Evolutionary conservation across 2,797 vertebrate genomes (phyloP), one percentile per base, ranked within the genome.

Genomic region (Protosalanx chinensis): DNA sequence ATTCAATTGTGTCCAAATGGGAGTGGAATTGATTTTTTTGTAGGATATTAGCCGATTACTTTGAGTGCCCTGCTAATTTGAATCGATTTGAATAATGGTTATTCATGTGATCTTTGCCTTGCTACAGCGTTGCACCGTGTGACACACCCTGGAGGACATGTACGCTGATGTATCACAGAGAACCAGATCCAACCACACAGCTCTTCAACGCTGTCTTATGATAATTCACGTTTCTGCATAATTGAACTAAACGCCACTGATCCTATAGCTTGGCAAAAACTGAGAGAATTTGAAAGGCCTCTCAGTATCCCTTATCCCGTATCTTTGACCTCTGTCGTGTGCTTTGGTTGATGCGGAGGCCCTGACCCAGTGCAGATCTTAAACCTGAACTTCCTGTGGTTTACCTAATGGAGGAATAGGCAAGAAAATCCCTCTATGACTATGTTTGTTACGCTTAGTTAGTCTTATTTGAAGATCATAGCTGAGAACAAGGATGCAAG

Each of bases 1-100:
- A 91, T 93, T 91, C 91, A 91, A 91, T 90, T 91, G 90, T 89
- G 87, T 90, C 89, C 87, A 88, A 90, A 88, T 87, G 89, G 90
- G 89, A 91, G 87, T 88, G 86, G 88, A 92, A 93, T 93, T 91
- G 92, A 92, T 92, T 92, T 93, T 90, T 90, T 90, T 88, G 83
- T 84, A 86, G 89, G 90, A 91, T 91, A 91, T 93, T 92, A 91
- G 88, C 90, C 89, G 91, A 92, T 93, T 92, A 90, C 90, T 90
- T 89, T 89, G 90, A 92, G 90, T 91, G 77, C 51, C 23, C 57
- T 18, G 84, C 88, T 90, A 90, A 92, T 93, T 91, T 91, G 88
- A 92, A 89, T 90, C 84, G 89, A 92, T 93, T 92, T 91, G 89
- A 93, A 92, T 93, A 92, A 92, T 93, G 91, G 88, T 89, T 89